phyloP scores from a whole-genome alignment of 2,113 vertebrate species.

The Capreolus pygargus region DNA sequence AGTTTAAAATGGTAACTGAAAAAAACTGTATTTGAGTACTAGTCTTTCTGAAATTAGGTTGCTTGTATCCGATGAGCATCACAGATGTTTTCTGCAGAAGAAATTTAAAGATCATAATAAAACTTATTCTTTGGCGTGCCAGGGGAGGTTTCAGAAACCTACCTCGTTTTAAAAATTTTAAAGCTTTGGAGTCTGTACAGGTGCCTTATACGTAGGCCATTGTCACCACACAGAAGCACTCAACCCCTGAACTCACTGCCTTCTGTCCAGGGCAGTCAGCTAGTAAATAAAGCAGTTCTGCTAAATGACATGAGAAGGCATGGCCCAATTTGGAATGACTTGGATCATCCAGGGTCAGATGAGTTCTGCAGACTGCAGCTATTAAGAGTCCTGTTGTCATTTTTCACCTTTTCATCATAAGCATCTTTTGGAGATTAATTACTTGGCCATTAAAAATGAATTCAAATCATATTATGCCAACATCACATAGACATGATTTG shows the following conservation, averaged over 20 bases:
- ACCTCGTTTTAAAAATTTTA: constrained; percentile 73
- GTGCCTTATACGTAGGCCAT: constrained; percentile 80
- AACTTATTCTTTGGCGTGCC: background rate
- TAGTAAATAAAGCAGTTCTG: background rate
- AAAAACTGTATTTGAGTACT: background rate
- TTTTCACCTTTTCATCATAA: constrained; percentile 7
- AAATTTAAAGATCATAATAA: constrained; percentile 22
- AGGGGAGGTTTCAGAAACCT: constrained; percentile 69
- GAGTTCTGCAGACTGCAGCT: background rate
- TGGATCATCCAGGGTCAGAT: background rate
- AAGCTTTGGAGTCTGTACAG: constrained; percentile 69
- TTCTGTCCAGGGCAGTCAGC: background rate
- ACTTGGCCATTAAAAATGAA: constrained; percentile 37
- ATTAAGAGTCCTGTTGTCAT: constrained; percentile 8
- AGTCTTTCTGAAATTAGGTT: constrained; percentile 22
- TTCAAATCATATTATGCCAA: background rate
- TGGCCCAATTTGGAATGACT: background rate
- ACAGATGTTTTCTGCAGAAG: background rate
- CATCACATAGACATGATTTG: background rate
- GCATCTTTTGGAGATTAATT: constrained; percentile 23
- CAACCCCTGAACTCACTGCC: background rate
- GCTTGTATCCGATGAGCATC: constrained; percentile 31
- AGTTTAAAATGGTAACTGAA: constrained; percentile 5
- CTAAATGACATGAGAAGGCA: background rate
- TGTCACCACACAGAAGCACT: background rate